Evolutionary conservation across 2,113 vertebrate species (phyloP).

Genomic region (Uropsilus gracilis): DNA sequence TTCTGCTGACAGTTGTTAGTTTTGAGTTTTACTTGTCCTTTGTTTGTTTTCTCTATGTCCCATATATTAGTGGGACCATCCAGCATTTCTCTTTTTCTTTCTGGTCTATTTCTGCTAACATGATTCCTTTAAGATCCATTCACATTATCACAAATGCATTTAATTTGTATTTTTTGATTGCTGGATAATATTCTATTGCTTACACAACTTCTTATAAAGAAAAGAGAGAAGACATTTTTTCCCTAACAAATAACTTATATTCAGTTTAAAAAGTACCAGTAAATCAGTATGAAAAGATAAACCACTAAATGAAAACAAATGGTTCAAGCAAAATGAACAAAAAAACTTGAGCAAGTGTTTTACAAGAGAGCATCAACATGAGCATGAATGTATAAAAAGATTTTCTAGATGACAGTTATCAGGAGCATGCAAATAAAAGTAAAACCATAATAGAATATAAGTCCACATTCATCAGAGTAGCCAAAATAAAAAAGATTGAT

Average conservation of each 20-base stretch:
- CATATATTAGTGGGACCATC: too few species aligned
- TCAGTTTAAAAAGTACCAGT: not conserved
- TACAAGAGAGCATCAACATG: not conserved
- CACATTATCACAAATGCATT: too few species aligned
- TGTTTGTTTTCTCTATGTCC: too few species aligned
- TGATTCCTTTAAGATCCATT: too few species aligned
- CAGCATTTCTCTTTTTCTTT: too few species aligned
- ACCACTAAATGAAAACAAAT: not conserved
- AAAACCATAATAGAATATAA: not conserved
- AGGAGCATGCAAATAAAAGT: not conserved
- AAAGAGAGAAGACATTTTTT: too few species aligned
- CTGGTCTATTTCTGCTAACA: too few species aligned
- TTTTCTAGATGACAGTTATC: not conserved
- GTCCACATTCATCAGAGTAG: not conserved
- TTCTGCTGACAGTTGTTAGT: too few species aligned
- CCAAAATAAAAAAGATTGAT: not conserved
- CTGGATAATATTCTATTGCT: too few species aligned
- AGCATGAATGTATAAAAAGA: not conserved
- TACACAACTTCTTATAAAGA: too few species aligned
- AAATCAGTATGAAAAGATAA: not conserved
- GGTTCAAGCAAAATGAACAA: constrained; percentile 7
- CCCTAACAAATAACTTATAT: not conserved
- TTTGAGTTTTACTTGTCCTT: too few species aligned
- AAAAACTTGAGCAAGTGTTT: not conserved
- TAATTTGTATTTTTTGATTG: too few species aligned